These are phyloP conservation scores for Columbina picui DNA, from an alignment of 2,113 vertebrate species.

Conservation along the genomic window DNA sequence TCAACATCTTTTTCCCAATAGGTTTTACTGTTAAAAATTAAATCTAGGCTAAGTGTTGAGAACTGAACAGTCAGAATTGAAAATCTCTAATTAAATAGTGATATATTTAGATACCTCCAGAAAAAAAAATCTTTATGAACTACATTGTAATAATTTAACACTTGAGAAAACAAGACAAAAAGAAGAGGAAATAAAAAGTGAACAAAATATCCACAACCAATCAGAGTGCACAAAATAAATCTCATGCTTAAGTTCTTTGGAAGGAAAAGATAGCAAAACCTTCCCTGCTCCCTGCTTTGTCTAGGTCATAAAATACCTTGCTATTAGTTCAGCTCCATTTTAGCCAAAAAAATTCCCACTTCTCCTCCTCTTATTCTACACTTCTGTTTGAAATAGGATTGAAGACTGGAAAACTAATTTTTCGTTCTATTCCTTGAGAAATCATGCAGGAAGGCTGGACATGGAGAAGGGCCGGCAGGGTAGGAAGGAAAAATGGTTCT, in stretches of 20 bases:
- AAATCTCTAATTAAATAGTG: neutral
- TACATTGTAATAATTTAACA: neutral
- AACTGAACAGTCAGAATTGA: neutral
- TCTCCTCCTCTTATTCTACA: neutral
- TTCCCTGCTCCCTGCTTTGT: neutral
- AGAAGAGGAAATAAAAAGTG: neutral
- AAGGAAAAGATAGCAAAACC: neutral
- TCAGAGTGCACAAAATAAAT: neutral
- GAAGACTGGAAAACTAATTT: neutral
- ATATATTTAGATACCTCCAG: neutral
- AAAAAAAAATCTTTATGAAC: neutral
- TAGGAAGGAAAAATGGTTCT: neutral
- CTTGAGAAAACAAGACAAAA: neutral
- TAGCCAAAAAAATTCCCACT: neutral
- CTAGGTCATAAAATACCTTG: neutral
- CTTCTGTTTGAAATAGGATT: neutral
- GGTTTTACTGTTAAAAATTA: slow-evolving; percentile 1
- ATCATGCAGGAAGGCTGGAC: neutral
- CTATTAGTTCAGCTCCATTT: neutral
- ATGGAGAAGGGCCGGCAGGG: neutral
- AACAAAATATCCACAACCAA: neutral
- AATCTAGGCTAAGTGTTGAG: neutral
- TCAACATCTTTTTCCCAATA: neutral
- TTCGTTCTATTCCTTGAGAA: neutral
- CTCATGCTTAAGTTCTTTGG: neutral